These are phyloP conservation scores for Porites lobata DNA, from an alignment of 92 coral and sea anemone species.

Conservation along the genomic window DNA sequence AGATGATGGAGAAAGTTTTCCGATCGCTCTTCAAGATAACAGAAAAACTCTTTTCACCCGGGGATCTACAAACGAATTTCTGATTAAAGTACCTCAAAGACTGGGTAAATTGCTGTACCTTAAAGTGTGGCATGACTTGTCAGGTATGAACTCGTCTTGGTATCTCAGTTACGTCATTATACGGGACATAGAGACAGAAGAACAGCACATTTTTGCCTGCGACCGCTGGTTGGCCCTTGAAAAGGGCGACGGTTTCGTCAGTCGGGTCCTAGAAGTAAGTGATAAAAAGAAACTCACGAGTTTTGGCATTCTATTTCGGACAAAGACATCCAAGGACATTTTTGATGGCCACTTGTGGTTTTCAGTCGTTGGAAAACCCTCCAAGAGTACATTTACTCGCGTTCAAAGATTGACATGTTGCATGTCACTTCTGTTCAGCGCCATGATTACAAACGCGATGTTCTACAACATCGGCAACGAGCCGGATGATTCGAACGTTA, in stretches of 20 bases:
- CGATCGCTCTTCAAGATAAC: constrained; percentile 55
- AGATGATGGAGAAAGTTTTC: constrained; percentile 49
- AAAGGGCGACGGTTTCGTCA: constrained; percentile 78
- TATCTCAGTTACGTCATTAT: constrained; percentile 69
- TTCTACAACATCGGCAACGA: constrained; percentile 80
- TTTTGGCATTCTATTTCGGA: constrained; percentile 71
- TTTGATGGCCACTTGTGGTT: constrained; percentile 90
- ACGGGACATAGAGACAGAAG: constrained; percentile 40
- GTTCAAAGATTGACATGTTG: constrained; percentile 89
- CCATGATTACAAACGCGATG: constrained; percentile 95
- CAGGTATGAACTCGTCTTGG: constrained; percentile 70
- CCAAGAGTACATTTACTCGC: constrained; percentile 84
- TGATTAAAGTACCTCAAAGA: constrained; percentile 48
- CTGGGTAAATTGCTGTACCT: constrained; percentile 66
- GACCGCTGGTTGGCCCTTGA: constrained; percentile 85
- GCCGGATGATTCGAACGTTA: constrained; percentile 62
- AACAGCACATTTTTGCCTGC: constrained; percentile 67
- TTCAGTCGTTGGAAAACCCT: constrained; percentile 81
- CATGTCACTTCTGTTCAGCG: constrained; percentile 75
- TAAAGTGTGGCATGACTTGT: constrained; percentile 71
- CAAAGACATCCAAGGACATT: constrained; percentile 72
- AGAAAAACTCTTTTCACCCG: constrained; percentile 68
- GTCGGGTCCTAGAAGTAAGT: constrained; percentile 59
- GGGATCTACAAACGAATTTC: constrained; percentile 71
- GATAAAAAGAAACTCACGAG: constrained; percentile 63